Conservation (phyloP, 2,888 invertebrate genomes). For the Tetragnatha montana region DNA sequence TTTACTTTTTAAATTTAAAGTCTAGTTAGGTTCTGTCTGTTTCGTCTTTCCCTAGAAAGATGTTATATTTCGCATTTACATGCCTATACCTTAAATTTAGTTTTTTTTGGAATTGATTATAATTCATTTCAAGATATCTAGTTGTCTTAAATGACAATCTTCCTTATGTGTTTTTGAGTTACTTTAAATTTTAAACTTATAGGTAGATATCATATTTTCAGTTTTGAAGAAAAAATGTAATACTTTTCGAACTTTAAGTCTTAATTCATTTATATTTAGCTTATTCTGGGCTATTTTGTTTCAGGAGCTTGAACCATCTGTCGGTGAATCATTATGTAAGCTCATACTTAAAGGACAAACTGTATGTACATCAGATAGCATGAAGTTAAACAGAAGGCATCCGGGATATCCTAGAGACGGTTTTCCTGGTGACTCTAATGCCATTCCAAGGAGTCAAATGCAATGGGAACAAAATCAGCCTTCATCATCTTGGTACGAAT, state of each 20-base stretch:
- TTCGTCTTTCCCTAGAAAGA: no score
- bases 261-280: background rate
- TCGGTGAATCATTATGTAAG: constrained; percentile 77
- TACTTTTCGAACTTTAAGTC: background rate
- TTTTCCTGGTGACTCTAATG: constrained; percentile 37
- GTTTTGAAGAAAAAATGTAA: background rate
- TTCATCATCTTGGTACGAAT: constrained; percentile 45
- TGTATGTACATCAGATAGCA: constrained; percentile 36
- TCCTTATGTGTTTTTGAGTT: background rate
- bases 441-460: constrained; percentile 32
- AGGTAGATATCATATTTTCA: background rate
- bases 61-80: no score
- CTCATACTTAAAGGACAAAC: constrained; percentile 76
- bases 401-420: constrained; percentile 25
- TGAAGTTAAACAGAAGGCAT: constrained; percentile 19
- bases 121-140: no score
- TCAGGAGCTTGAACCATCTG: constrained; percentile 78
- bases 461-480: constrained; percentile 45
- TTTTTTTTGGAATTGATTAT: no score
- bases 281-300: constrained; percentile 23
- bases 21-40: no score
- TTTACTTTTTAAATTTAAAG: no score
- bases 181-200: background rate
- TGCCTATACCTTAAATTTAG: no score
- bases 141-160: background rate